Evolutionary conservation across 2,888 invertebrate genomes (phyloP), one percentile per base, ranked within the genome.

Genomic region (Drosophila ezoana): DNA sequence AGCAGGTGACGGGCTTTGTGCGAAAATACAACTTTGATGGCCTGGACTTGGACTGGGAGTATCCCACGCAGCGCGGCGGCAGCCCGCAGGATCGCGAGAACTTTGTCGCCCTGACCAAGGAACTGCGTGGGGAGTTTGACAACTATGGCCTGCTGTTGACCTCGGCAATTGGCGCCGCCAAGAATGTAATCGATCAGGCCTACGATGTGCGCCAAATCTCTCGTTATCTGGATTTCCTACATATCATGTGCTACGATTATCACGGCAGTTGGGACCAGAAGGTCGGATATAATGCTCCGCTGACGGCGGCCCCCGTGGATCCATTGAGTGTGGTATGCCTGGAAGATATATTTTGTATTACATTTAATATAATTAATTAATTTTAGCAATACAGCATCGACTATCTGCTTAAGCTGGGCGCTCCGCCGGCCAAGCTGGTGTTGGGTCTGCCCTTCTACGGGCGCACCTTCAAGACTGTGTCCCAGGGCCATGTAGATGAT

Each of bases 171-270:
- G 96, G 97, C 1, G 96, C 97, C 0, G 95, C 95, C 0, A 95
- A 95, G 87, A 93, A 93, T 32, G 96, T 95, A 0, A 96, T 97
- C 87, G 95, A 96, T 69, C 92, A 93, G 1, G 96, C 96, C 0
- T 98, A 98, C 87, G 95, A 97, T 90, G 93, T 98, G 13, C 93
- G 94, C 6, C 94, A 95, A 72, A 93, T 98, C 13, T 94, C 95
- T 14, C 92, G 94, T 0, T 94, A 95, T 88, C 90, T 96, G 41
- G 95, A 96, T 90, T 95, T 94, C 60, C 94, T 97, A 38, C 96
- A 97, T 81, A 94, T 97, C 90, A 97, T 97, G 97, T 96, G 96
- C 69, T 98, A 98, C 90, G 97, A 98, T 91, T 97, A 97, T 91
- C 97, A 97, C 79, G 97, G 97, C 0, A 94, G 95, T 6, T 97